Base-by-base conservation (phyloP, 2,797 vertebrate genomes). In the Brachyalestes nurse region DNA sequence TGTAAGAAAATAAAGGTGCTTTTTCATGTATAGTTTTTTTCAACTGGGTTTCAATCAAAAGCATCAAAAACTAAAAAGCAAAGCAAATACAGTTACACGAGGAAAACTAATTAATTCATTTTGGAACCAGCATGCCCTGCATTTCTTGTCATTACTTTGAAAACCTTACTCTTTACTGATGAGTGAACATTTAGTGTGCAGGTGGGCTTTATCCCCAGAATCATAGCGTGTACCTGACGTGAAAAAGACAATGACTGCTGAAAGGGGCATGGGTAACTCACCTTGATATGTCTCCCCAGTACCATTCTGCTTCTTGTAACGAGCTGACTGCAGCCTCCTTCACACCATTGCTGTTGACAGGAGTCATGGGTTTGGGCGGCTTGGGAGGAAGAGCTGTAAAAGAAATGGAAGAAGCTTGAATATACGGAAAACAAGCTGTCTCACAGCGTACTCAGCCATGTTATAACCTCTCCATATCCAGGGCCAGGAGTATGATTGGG, bases 201-300 rank as follows among this genome's bases (percentile, higher is more conserved):
- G n/a, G n/a, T n/a, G n/a, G n/a, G n/a, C n/a, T n/a, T n/a, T n/a
- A n/a, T n/a, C n/a, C n/a, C n/a, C n/a, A n/a, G n/a, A n/a, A n/a
- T n/a, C n/a, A n/a, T n/a, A n/a, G n/a, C n/a, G 40, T 42, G 40
- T 8, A 8, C 8, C 40, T 4, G 4, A 42, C 40, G 8, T 42
- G 6, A 2, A 4, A 2, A 60, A 23, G 8, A 23, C 58, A 25
- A 21, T 60, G 21, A 25, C 58, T 62, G 60, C 10, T 60, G 19
- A 47, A 61, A 14, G 42, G 58, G 14, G 21, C 21, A 57, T 23
- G 58, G 21, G 45, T 5, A 78, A 21, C 82, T 94, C 95, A 98
- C 97, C 97, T 96, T 90, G 97, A 98, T 89, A 99, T 98, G 90
- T 99, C 97, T 4, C 97, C 97, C 97, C 97, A 99, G 92, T 99